Percentiles rank a stretch among this genome's conserved stretches.
These are phyloP conservation scores for Ganaspis sp. DNA, from an alignment of 1,140 invertebrate species.

Conservation along the genomic window DNA sequence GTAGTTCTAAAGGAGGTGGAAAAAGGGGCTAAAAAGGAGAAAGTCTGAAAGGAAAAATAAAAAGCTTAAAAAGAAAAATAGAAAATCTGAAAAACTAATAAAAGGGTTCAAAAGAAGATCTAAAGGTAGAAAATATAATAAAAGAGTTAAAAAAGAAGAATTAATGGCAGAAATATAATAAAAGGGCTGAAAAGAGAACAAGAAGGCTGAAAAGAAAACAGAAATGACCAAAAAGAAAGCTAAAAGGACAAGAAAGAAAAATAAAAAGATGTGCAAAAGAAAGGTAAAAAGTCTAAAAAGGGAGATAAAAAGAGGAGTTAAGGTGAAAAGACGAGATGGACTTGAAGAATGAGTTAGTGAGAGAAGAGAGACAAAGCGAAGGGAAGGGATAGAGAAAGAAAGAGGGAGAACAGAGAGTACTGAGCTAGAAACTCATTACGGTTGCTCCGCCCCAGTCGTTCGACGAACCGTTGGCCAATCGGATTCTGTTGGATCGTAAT, in stretches of 20 bases:
- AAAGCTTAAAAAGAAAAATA: too few relatives aligned
- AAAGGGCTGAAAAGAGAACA: too few relatives aligned
- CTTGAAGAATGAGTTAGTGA: slow-evolving; percentile 6
- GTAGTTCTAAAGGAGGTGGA: too few relatives aligned
- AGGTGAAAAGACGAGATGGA: slow-evolving; percentile 1
- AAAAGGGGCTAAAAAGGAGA: too few relatives aligned
- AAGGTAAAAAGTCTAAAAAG: slow-evolving; percentile 21
- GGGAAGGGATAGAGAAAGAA: slow-evolving; percentile 36
- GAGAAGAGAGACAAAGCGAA: slow-evolving; percentile 23
- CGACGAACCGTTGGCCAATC: slow-evolving; percentile 72
- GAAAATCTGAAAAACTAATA: too few relatives aligned
- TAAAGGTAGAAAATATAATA: too few relatives aligned
- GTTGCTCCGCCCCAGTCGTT: slow-evolving; percentile 74
- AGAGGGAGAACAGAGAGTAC: slow-evolving; percentile 60
- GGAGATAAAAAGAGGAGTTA: slow-evolving; percentile 21
- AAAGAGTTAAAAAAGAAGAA: too few relatives aligned
- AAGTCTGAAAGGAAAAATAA: too few relatives aligned
- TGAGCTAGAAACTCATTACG: slow-evolving; percentile 75
- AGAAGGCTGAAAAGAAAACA: background rate
- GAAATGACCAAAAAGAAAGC: slow-evolving; percentile 9
- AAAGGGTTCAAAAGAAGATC: too few relatives aligned
- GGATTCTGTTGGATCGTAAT: slow-evolving; percentile 72
- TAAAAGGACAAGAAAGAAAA: slow-evolving; percentile 29
- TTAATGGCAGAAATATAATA: too few relatives aligned
- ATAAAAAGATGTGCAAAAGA: slow-evolving; percentile 19